Conservation (phyloP, 2,113 vertebrate genomes). For the Bujurquina vittata region DNA sequence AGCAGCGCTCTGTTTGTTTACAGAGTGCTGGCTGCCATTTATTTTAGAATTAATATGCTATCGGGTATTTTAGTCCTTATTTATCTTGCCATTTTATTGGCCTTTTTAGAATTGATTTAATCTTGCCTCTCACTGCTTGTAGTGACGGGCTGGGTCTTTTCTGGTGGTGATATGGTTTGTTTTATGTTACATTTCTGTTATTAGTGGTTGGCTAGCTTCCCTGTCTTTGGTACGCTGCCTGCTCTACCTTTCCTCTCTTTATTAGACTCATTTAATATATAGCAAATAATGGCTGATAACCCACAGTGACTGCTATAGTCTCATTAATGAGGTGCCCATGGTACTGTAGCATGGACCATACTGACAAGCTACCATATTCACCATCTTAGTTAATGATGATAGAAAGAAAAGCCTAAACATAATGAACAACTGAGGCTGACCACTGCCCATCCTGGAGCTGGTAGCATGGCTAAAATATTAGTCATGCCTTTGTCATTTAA, state of each 20-base stretch:
- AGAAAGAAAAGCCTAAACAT: background rate
- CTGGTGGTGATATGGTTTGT: background rate
- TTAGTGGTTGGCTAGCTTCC: background rate
- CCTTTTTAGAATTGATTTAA: background rate
- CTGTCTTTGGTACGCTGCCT: background rate
- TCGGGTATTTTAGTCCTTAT: background rate
- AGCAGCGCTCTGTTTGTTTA: background rate
- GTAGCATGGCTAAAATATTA: background rate
- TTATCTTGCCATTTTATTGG: background rate
- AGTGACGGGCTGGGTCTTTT: background rate
- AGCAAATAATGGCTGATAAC: background rate
- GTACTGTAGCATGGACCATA: background rate
- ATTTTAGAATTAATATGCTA: conserved; percentile 10
- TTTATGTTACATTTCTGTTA: background rate
- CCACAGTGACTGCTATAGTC: background rate
- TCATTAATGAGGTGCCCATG: background rate
- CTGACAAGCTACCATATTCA: background rate
- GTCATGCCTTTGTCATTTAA: too few species aligned
- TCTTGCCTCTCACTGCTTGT: background rate
- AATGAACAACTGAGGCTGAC: conserved; percentile 2
- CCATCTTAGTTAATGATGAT: background rate
- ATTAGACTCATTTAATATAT: background rate
- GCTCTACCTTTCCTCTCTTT: background rate
- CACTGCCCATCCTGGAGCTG: background rate
- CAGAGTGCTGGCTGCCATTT: background rate